Conservation (phyloP, 2,797 vertebrate species). For the Clarias pachynema region DNA sequence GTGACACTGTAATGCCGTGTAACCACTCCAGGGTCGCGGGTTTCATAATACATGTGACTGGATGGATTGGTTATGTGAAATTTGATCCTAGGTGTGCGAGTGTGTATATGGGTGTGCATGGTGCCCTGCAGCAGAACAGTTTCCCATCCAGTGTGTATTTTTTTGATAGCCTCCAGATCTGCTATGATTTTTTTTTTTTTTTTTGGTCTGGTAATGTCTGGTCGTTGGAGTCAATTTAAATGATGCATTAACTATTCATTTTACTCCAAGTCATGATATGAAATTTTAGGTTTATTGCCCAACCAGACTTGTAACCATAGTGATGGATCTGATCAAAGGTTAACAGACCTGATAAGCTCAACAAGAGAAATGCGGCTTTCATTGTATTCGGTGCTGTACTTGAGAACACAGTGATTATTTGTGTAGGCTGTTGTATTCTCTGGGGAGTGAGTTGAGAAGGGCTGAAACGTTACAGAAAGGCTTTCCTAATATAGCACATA, state of each 20-base stretch:
- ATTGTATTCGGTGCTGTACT: constrained; percentile 6
- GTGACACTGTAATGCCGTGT: too few species aligned
- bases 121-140: background rate
- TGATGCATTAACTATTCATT: background rate
- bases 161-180: background rate
- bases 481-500: constrained; percentile 41
- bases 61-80: background rate
- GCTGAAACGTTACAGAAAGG: constrained; percentile 31
- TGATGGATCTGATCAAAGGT: background rate
- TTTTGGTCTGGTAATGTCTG: background rate
- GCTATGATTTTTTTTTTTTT: background rate
- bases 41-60: background rate
- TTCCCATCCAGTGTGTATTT: background rate
- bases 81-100: background rate
- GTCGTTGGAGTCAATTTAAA: background rate
- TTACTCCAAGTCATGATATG: background rate
- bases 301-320: background rate
- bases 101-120: background rate
- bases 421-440: constrained; percentile 34
- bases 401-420: constrained; percentile 13
- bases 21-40: background rate
- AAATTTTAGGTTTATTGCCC: background rate
- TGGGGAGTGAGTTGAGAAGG: constrained; percentile 7
- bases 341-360: background rate
- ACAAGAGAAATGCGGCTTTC: background rate